Evolutionary conservation across 2,113 vertebrate species (phyloP).

Genomic region (Seriola rivoliana): DNA sequence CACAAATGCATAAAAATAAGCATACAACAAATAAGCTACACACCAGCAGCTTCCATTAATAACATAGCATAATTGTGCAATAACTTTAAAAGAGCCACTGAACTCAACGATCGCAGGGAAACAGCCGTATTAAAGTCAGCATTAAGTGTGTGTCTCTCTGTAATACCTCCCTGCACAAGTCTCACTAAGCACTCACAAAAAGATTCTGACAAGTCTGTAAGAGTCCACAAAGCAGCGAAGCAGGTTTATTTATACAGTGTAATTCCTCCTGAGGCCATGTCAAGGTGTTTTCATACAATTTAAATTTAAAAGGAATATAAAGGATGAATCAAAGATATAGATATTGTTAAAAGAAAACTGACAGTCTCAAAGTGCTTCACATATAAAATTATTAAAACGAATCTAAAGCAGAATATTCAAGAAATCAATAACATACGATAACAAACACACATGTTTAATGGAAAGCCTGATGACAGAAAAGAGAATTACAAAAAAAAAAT

Average conservation of each 20-base stretch:
- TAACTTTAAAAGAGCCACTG: background rate
- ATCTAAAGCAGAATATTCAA: background rate
- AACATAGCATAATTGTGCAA: background rate
- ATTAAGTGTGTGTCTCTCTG: background rate
- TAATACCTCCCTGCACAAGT: background rate
- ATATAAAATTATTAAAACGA: background rate
- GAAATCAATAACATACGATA: background rate
- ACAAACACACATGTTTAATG: background rate
- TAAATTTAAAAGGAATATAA: background rate
- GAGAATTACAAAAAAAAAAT: background rate
- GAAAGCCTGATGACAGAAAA: background rate
- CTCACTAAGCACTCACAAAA: constrained; percentile 8
- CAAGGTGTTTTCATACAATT: background rate
- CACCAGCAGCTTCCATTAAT: background rate
- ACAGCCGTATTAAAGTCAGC: background rate
- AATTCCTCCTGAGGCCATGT: background rate
- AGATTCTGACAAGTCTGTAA: background rate
- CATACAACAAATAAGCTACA: background rate
- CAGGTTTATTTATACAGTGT: background rate
- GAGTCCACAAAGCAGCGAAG: background rate
- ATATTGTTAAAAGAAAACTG: background rate
- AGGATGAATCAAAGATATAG: background rate
- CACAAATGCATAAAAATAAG: background rate
- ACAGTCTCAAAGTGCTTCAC: background rate
- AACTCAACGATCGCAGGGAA: constrained; percentile 2